phyloP scores from a whole-genome alignment of 2,797 vertebrate species.

The Microctenopoma steveboyesi region DNA sequence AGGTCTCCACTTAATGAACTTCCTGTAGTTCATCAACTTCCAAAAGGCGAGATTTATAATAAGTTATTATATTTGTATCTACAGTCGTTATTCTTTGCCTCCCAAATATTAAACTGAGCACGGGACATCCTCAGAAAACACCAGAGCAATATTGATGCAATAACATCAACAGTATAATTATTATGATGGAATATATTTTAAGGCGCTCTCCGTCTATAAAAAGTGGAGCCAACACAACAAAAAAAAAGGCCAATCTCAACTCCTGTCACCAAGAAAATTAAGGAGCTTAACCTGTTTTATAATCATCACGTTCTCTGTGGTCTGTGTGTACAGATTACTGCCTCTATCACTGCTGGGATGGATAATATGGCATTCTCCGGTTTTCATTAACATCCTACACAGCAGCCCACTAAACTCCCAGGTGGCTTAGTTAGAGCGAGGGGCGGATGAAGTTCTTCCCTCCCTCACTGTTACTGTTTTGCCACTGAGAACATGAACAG shows the following conservation, averaged over 20 bases:
- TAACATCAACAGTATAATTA: constrained; percentile 8
- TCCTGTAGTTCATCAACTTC: too few species aligned
- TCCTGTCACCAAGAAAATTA: constrained; percentile 61
- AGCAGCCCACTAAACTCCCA: constrained; percentile 66
- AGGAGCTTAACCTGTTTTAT: constrained; percentile 62
- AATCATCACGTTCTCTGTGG: constrained; percentile 60
- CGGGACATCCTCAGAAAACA: not conserved
- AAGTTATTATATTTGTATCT: too few species aligned
- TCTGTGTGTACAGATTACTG: constrained; percentile 69
- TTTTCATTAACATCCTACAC: constrained; percentile 74
- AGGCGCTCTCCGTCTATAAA: constrained; percentile 38
- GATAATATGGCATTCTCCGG: constrained; percentile 72
- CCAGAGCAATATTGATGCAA: not conserved
- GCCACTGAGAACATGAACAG: constrained; percentile 54
- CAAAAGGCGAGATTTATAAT: too few species aligned
- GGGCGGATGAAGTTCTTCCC: constrained; percentile 56
- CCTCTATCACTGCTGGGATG: constrained; percentile 70
- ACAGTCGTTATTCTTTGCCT: not conserved
- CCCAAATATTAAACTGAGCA: not conserved
- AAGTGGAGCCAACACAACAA: constrained; percentile 17
- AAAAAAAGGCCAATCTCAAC: constrained; percentile 48
- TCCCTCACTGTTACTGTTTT: constrained; percentile 39
- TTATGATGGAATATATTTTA: constrained; percentile 19
- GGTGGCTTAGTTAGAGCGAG: constrained; percentile 67
- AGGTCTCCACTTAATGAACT: too few species aligned